Base-by-base conservation (phyloP, 2,113 vertebrate genomes). In the Ramphastos sulfuratus region DNA sequence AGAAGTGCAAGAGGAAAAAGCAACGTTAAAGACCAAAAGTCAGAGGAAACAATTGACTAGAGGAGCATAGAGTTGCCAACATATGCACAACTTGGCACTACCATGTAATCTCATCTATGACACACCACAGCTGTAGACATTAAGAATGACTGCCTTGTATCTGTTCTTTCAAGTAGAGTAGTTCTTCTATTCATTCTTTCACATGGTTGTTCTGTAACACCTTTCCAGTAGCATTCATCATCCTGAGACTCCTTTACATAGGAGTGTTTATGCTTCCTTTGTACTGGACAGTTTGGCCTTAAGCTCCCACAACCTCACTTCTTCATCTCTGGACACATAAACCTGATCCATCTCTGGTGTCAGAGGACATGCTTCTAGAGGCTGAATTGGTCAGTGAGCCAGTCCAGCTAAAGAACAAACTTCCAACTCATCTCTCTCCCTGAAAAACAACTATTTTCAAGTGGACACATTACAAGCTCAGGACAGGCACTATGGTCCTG, bases 71-170 rank as follows among this genome's bases (percentile, higher is more conserved):
- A 82, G 73, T 35, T 82, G 78, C 31, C 54, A 85, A 82, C 80
- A 92, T 77, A 87, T 77, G 87, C 48, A 83, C 24, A 58, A 87
- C 4, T 0, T 77, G 69, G 82, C 73, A 96, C 89, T 75, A 89
- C 91, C 95, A 94, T 95, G 91, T 87, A 87, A 92, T 35, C 64
- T 82, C n/a, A 83, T 78, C 85, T 85, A 30, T 42, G 59, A 87
- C 75, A 74, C 0, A 0, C n/a, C 87, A 93, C 96, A 92, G 89
- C 89, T 95, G 85, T 91, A 92, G 61, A 17, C n/a, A 59, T 87
- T 33, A 89, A 95, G 85, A 91, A 95, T 90, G 65, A 85, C 65
- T 65, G 86, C 60, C 85, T 92, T 93, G 79, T 94, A 83, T 85
- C 74, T 87, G 15, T 44, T 63, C 58, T 55, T 76, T 80, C 72